Base-by-base conservation (phyloP, 2,113 vertebrate species). In the Okapia johnstoni region DNA sequence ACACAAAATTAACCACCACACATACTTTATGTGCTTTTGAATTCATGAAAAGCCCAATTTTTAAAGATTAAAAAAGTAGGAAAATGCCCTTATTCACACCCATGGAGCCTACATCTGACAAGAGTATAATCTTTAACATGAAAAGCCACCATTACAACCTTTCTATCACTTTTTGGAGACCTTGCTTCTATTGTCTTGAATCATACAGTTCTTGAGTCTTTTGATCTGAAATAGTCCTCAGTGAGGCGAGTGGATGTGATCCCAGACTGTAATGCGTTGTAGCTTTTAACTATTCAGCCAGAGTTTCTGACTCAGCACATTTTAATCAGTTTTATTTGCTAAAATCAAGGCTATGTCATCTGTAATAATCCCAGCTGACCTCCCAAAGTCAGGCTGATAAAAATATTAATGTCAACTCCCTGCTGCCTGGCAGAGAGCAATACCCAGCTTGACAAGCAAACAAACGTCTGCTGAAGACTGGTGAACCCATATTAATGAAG, bases 281-380 rank as follows among this genome's bases (percentile, higher is more conserved):
- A 88, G n/a, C 30, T 25, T 97, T 98, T 97, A 97, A 97, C 60
- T 55, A 77, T 94, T 91, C 93, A 26, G 28, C 93, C 90, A 97
- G 88, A 80, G 55, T 96, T 95, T 97, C 96, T 93, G 30, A 96
- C 94, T 98, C 94, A 90, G 94, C 97, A 93, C 84, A 83, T 98
- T 98, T 97, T 97, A 98, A 98, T 98, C 28, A 76, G 98, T 98
- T 98, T 98, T 98, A 90, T 98, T 98, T 98, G 94, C 93, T 95
- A 97, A 90, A 92, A 97, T 98, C 96, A 88, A 63, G 88, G 96
- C 97, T 93, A 98, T 94, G 97, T 98, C 98, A 93, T 98, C 97
- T 98, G 92, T 94, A 97, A 96, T 98, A 97, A 98, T 99, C 98
- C 98, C 98, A 97, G 88, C 76, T 97, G 98, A 97, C 97, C 98